Evolutionary conservation across 2,797 vertebrate genomes (phyloP), one percentile per base, ranked within the genome.

Genomic region (Sciurus vulgaris): DNA sequence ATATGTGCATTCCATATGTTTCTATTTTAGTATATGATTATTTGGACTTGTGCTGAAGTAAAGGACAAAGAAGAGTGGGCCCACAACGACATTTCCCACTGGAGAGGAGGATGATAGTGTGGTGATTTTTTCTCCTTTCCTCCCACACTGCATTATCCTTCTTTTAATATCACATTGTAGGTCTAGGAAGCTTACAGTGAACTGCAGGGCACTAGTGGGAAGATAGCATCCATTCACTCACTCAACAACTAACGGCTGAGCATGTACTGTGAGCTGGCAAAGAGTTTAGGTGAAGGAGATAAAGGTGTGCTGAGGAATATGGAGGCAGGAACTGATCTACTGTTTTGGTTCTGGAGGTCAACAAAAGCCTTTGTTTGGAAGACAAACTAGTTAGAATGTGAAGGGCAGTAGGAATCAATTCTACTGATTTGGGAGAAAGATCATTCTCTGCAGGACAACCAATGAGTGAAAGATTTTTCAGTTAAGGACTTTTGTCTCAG

Each of bases 21-120:
- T 88, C 79, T 82, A 54, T 63, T 93, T 95, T 91, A 86, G 24
- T 35, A n/a, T 47, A 26, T 44, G 44, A 63, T 33, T 91, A 20
- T 69, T 88, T 33, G 38, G 8, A 76, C 7, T 79, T 88, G 41
- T 26, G 10, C 26, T 49, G 6, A 47, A 56, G 22, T 35, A 69
- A 69, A 73, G 20, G 9, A 3, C 44, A 82, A 93, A 79, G 67
- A 85, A 78, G n/a, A 72, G 8, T 10, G 5, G 3, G 47, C 70
- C 28, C 41, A 28, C 73, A 73, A 38, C 2, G 1, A 18, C 41
- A 12, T 24, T 84, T 90, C 35, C 17, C 12, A 35, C 26, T 44
- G 28, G 17, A 61, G 13, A 61, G 12, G 10, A 26, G 30, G 28
- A 77, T 82, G 49, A 26, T 1, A 15, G 0, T 13, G 5, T 65